phyloP scores from a whole-genome alignment of 2,797 vertebrate genomes.

The Chelonia mydas region DNA sequence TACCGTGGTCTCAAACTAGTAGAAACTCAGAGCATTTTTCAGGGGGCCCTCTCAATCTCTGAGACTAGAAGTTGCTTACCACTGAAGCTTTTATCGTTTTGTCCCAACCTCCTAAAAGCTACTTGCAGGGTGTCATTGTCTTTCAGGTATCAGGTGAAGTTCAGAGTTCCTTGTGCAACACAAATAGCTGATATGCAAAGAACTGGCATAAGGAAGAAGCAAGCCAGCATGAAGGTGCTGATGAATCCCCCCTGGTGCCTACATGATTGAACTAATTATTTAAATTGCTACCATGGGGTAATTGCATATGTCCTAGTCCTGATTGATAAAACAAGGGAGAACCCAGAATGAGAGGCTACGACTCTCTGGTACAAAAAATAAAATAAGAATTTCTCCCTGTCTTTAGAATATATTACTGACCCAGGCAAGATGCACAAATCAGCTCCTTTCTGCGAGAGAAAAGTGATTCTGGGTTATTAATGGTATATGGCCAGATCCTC shows the following conservation, averaged over 20 bases:
- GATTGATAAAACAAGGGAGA: slow-evolving; percentile 42
- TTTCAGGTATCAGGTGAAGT: not conserved
- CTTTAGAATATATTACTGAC: slow-evolving; percentile 42
- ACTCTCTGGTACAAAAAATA: slow-evolving; percentile 29
- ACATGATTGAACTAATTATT: slow-evolving; percentile 48
- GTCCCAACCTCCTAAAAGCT: not conserved
- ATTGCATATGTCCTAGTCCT: slow-evolving; percentile 1
- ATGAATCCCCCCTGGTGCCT: not conserved
- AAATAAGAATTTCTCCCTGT: slow-evolving; percentile 35
- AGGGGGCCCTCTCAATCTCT: not conserved
- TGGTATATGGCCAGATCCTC: slow-evolving; percentile 45
- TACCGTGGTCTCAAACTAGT: not conserved
- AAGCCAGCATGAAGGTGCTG: slow-evolving; percentile 13
- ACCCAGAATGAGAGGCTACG: slow-evolving; percentile 23
- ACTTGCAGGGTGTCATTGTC: not conserved
- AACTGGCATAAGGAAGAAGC: slow-evolving; percentile 8
- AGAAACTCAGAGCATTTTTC: not conserved
- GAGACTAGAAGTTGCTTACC: not conserved
- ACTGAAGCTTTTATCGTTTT: not conserved
- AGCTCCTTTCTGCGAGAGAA: slow-evolving; percentile 45
- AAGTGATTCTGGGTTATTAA: slow-evolving; percentile 50
- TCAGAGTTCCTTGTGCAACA: not conserved
- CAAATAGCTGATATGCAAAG: not conserved
- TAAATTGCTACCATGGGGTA: slow-evolving; percentile 46
- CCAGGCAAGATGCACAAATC: slow-evolving; percentile 31